A percentile compares a stretch with the other conserved stretches of the same genome.
Conservation (phyloP, 2,888 invertebrate species). For the Piscicola geometra region DNA sequence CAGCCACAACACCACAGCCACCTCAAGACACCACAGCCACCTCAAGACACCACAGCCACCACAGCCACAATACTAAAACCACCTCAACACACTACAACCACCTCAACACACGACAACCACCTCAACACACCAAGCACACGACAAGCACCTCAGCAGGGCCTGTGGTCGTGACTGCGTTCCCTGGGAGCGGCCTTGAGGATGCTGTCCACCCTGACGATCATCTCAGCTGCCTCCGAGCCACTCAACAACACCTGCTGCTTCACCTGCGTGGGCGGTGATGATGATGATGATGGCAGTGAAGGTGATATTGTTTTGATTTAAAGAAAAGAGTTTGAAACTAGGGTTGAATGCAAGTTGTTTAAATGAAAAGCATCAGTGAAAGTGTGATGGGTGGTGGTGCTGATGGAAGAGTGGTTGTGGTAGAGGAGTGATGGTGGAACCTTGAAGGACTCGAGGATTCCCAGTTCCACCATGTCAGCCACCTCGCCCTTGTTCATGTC, state of each 20-base stretch:
- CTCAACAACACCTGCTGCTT: conserved; percentile 90
- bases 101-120: too few relatives aligned
- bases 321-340: neutral
- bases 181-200: conserved; percentile 73
- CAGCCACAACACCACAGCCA: too few relatives aligned
- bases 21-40: too few relatives aligned
- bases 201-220: conserved; percentile 95
- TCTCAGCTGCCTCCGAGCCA: conserved; percentile 94
- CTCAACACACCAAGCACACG: neutral
- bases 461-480: conserved; percentile 82
- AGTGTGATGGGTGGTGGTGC: neutral
- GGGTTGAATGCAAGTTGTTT: neutral
- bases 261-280: conserved; percentile 59
- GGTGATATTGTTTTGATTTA: too few relatives aligned
- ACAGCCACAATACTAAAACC: too few relatives aligned
- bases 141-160: conserved; percentile 28
- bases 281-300: too few relatives aligned
- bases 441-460: conserved; percentile 91
- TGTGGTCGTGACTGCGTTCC: conserved; percentile 70
- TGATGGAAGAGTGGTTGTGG: too few relatives aligned
- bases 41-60: too few relatives aligned
- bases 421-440: too few relatives aligned
- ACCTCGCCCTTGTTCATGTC: conserved; percentile 64
- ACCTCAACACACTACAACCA: too few relatives aligned
- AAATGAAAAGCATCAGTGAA: neutral